A percentile compares a stretch with the other conserved stretches of the same genome.
Evolutionary conservation across 1,140 invertebrate species (phyloP).

Genomic region (Antheraea mylitta): DNA sequence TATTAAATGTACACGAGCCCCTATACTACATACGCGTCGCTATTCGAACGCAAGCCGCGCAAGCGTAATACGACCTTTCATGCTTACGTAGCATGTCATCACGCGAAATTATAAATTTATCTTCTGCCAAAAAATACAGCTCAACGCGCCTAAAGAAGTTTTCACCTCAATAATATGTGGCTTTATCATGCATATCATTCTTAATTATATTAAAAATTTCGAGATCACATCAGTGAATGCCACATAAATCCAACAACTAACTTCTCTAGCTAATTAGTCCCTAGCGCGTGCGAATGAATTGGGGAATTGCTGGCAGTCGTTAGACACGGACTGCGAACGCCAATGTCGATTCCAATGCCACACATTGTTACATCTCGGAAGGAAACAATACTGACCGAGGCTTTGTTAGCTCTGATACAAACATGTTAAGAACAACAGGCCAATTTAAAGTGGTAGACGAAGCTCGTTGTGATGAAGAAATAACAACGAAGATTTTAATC

Average conservation of each 20-base stretch:
- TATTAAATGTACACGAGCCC: no score
- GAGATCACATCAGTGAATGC: background rate
- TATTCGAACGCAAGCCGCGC: no score
- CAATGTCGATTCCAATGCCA: conserved; percentile 71
- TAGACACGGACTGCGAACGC: conserved; percentile 54
- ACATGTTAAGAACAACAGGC: background rate
- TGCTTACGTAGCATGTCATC: no score
- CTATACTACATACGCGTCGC: no score
- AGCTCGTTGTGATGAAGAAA: background rate
- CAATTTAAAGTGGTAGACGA: background rate
- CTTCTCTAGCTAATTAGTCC: conserved; percentile 7
- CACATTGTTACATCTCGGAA: conserved; percentile 69
- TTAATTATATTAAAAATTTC: no score
- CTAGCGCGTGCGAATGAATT: conserved; percentile 44
- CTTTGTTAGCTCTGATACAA: conserved; percentile 37
- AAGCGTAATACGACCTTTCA: no score
- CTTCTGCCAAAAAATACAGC: no score
- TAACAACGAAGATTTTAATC: no score
- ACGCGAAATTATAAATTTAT: no score
- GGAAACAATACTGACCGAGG: conserved; percentile 55
- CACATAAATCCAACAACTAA: background rate
- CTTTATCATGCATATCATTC: no score
- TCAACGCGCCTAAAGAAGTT: no score
- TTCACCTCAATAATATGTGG: no score
- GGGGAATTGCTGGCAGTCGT: conserved; percentile 62